Conservation (phyloP, 1,140 invertebrate genomes). For the Ylistrum balloti region DNA sequence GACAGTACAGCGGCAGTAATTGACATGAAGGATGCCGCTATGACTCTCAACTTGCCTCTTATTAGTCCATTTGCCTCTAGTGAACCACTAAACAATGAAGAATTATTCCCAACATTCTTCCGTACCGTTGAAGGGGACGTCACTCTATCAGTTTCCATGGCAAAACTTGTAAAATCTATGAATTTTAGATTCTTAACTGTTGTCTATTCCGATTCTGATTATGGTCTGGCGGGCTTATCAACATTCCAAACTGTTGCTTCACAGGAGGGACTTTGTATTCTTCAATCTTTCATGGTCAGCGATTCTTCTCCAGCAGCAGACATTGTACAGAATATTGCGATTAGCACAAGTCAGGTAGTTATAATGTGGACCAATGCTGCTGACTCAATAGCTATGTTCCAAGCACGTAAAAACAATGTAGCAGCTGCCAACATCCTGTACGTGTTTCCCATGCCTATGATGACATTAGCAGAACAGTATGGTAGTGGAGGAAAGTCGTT, state of each 20-base stretch:
- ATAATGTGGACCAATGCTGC: constrained; percentile 63
- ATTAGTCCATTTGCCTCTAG: constrained; percentile 84
- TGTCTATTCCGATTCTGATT: constrained; percentile 66
- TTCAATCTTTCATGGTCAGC: constrained; percentile 60
- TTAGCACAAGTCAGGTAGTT: constrained; percentile 63
- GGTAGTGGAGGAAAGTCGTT: constrained; percentile 68
- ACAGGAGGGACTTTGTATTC: constrained; percentile 74
- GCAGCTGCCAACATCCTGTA: constrained; percentile 60
- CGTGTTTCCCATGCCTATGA: constrained; percentile 70
- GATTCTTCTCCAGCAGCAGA: constrained; percentile 43
- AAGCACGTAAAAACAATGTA: constrained; percentile 52
- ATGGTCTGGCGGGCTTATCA: constrained; percentile 67
- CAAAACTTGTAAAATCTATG: constrained; percentile 70
- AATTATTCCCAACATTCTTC: constrained; percentile 89
- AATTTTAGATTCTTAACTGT: constrained; percentile 69
- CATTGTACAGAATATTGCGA: constrained; percentile 54
- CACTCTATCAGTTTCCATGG: constrained; percentile 89
- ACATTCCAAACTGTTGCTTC: constrained; percentile 63
- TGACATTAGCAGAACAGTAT: constrained; percentile 51
- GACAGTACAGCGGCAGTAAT: constrained; percentile 69
- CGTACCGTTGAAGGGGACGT: constrained; percentile 91
- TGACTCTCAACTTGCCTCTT: constrained; percentile 70
- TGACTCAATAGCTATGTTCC: constrained; percentile 60
- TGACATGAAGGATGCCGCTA: constrained; percentile 69
- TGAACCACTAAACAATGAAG: constrained; percentile 88